Evolutionary conservation across 2,113 vertebrate genomes (phyloP), one percentile per base, ranked within the genome.

Genomic region (Melanotaenia duboulayi): DNA sequence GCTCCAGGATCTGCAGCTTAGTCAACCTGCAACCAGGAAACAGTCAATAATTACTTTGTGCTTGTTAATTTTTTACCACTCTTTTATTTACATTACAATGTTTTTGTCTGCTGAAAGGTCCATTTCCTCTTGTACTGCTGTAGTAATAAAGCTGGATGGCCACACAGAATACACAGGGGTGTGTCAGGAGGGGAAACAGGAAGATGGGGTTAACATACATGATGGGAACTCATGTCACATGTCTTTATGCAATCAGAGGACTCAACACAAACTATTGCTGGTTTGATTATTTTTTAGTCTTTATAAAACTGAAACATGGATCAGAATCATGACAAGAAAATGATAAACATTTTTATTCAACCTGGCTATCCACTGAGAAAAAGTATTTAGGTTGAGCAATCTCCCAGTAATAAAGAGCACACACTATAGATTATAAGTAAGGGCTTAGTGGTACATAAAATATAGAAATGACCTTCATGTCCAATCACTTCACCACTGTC

Each of bases 1-100:
- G 95, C 92, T 99, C 98, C 93, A 99, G 35, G 85, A 99, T 99
- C 91, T 97, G 97, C 58, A 99, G 95, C 91, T 98, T 99, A 63
- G 95, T 97, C 90, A 99, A 91, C 91, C 98, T 99, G 93, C 44
- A 84, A 75, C 13, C 22, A 73, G 25, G 55, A 67, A 73, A 49
- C 61, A 48, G 44, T 40, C 22, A 40, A 16, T 40, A 35, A n/a
- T 22, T 46, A 46, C 44, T 46, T 46, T 46, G 17, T 16, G 44
- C 17, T n/a, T 35, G 32, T 35, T 35, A 6, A 35, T 35, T 35
- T 35, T 35, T 9, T 9, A 35, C 32, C 32, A 8, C 32, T 7
- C 32, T 9, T 35, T 1, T 35, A 35, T 35, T 35, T 35, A 35
- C 32, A 35, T 35, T 35, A 35, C 32, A 59, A 3, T 37, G 32